A percentile compares a stretch with the other conserved stretches of the same genome.
These are phyloP conservation scores for Leucoma salicis DNA, from an alignment of 2,888 invertebrate genomes.

Conservation along the genomic window DNA sequence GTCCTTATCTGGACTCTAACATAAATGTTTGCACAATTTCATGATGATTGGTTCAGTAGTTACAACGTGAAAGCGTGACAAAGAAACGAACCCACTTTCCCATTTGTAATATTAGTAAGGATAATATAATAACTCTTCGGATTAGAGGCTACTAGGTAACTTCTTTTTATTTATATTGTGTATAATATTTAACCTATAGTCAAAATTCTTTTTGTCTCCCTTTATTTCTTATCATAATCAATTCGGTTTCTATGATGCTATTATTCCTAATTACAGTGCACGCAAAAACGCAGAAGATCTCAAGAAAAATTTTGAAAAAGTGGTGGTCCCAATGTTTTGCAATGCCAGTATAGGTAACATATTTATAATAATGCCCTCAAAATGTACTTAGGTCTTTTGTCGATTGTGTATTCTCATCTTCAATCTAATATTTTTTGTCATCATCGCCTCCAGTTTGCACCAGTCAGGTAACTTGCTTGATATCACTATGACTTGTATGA, in stretches of 20 bases:
- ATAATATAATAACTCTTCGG: too few relatives aligned
- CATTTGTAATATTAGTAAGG: too few relatives aligned
- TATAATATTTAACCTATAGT: too few relatives aligned
- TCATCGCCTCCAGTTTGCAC: slow-evolving; percentile 68
- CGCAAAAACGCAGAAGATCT: slow-evolving; percentile 97
- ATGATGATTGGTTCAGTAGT: too few relatives aligned
- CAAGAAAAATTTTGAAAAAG: slow-evolving; percentile 95
- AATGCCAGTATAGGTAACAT: slow-evolving; percentile 90
- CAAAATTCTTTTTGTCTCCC: slow-evolving; percentile 35
- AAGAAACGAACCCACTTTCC: too few relatives aligned
- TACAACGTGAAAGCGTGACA: too few relatives aligned
- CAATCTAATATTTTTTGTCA: slow-evolving; percentile 64
- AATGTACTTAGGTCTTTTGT: slow-evolving; percentile 74
- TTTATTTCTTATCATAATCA: slow-evolving; percentile 48
- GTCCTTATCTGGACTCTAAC: too few relatives aligned
- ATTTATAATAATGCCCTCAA: slow-evolving; percentile 81
- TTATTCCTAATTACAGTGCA: slow-evolving; percentile 89
- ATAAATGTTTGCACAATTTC: too few relatives aligned
- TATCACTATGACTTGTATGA: slow-evolving; percentile 54
- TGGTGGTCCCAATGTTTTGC: slow-evolving; percentile 99
- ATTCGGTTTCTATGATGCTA: slow-evolving; percentile 78
- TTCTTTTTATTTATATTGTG: too few relatives aligned
- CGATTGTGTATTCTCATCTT: slow-evolving; percentile 72
- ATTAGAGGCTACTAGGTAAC: too few relatives aligned
- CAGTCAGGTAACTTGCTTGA: slow-evolving; percentile 77